Evolutionary conservation across 2,113 vertebrate genomes (phyloP).

Genomic region (Eretmochelys imbricata): DNA sequence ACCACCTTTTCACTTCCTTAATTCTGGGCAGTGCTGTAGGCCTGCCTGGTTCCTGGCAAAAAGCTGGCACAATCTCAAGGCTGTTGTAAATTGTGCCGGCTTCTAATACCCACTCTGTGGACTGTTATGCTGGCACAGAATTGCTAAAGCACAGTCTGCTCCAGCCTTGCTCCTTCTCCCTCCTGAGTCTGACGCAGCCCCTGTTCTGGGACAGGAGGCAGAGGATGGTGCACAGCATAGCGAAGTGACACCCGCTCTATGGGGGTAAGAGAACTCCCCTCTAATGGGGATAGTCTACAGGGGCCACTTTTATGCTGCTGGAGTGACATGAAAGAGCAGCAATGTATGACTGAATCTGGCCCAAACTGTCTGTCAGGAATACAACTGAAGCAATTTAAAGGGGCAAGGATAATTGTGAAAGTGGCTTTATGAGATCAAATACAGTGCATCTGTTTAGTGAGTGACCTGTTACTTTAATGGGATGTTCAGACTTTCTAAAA

Average conservation of each 20-base stretch:
- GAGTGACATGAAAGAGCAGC: neutral
- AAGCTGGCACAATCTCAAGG: accelerated
- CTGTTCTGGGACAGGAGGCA: neutral
- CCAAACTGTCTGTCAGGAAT: neutral
- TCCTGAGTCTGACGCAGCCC: neutral
- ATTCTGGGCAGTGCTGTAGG: too few species aligned
- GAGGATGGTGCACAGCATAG: too few species aligned
- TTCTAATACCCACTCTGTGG: neutral
- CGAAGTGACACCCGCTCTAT: neutral
- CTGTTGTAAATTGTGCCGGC: neutral
- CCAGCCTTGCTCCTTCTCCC: too few species aligned
- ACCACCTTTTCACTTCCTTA: neutral
- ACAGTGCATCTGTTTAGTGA: neutral
- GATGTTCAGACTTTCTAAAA: neutral
- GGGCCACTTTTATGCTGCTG: neutral
- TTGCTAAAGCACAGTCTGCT: neutral
- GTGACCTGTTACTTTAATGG: neutral
- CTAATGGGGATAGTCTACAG: neutral
- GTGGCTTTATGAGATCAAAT: neutral
- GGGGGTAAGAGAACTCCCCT: neutral
- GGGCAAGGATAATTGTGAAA: neutral
- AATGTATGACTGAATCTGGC: neutral
- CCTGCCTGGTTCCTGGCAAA: neutral
- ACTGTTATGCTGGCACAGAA: neutral
- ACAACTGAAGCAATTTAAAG: neutral